Base-by-base conservation (phyloP, 2,888 invertebrate genomes). In the Brachyptera risi region DNA sequence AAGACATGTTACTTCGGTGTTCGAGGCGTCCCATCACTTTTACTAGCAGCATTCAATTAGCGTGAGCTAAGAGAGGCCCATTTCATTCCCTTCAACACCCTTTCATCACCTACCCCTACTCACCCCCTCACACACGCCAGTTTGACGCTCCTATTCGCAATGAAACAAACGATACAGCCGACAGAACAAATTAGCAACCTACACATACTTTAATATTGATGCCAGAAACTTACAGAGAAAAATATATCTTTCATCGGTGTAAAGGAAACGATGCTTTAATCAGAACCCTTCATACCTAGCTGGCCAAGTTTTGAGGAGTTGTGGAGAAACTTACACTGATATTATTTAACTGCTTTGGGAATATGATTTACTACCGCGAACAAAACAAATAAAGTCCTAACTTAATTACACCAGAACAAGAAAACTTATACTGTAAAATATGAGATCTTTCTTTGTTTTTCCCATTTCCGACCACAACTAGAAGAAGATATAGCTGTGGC, bases 31-130 rank as follows among this genome's bases (percentile, higher is more conserved):
- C 47, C 47, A 47, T 47, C 47, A 47, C 23, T 47, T 47, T 47
- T 47, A 47, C 47, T 47, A n/a, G 47, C 47, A 24, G 47, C 47
- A 47, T 47, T 47, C 47, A 47, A 47, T 47, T 47, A 47, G 47
- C 47, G 21, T 2, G 19, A 21, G 11, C 23, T 3, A 4, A 21
- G 24, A 24, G 47, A 21, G 47, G 44, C 47, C 24, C 24, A 24
- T 47, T 24, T 5, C 47, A 47, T 24, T 21, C 13, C 24, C 4
- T 17, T 17, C 44, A 7, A 2, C 15, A 3, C 44, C 19, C 7
- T 17, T 15, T 17, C 3, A 44, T 17, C 19, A 4, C 17, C n/a
- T n/a, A n/a, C n/a, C n/a, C 21, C 15, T 7, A 17, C 47, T 24
- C 15, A 44, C 3, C 3, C 21, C 44, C 44, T n/a, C n/a, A n/a